Base-by-base conservation (phyloP, 1,140 invertebrate genomes). In the Meloidogyne hapla region DNA sequence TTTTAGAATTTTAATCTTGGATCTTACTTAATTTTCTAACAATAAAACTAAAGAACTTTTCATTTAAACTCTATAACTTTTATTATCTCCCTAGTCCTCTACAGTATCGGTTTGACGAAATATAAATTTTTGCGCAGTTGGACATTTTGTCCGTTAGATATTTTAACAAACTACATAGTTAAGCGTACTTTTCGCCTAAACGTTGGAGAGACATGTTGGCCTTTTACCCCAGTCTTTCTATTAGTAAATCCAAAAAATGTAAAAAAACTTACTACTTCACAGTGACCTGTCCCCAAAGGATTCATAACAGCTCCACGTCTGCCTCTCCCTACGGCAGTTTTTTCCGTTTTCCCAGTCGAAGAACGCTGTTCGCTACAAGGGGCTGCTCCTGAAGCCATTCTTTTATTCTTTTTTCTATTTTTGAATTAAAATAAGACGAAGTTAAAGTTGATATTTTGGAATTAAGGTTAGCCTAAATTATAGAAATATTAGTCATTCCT, bases 311-410 rank as follows among this genome's bases (percentile, higher is more conserved):
- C 33, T 56, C 68, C 68, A n/a, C 75, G 75, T 1, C 75, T 45
- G 56, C 23, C 38, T 12, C 69, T 45, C 21, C 67, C 69, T 23
- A 40, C 48, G 23, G 25, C 42, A 23, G 70, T 38, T 64, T 40
- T 76, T 56, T 73, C 71, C 71, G 71, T 23, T 38, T 42, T 23
- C 56, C 38, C 56, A 13, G 71, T 23, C 56, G 71, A 73, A 70
- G 28, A 61, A 65, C 75, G 75, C 48, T 76, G 75, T 45, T 76
- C 67, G 40, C 75, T 76, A 26, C 67, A 76, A 56, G 75, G 75
- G n/a, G 65, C 33, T 48, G 75, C 69, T 12, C 75, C 75, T n/a
- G 75, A 76, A 28, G 75, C 75, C 75, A 76, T 76, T 76, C 45
- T 63, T 15, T 12, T 48, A 61, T 71, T 71, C n/a, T 61, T 48